Evolutionary conservation across 2,888 invertebrate genomes (phyloP), one percentile per base, ranked within the genome.

Genomic region (Troilus luridus): DNA sequence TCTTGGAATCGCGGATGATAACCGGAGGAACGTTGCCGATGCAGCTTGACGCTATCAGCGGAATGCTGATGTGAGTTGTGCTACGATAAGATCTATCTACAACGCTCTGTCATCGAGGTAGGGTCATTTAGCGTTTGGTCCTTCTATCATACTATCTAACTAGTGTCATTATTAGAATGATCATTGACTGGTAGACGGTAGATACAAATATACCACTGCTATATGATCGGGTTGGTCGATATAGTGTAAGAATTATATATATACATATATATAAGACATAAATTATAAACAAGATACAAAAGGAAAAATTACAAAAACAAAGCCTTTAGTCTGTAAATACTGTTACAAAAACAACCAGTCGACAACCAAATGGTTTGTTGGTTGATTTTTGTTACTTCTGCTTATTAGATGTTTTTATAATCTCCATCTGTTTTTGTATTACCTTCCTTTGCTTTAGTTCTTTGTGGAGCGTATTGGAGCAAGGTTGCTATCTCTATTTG

Each of bases 21-120:
- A 77, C 24, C 6, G 17, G 27, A 3, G 27, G 72, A 72, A 72
- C 14, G 24, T 6, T 10, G 12, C 17, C 72, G 27, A 41, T 9
- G 72, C 72, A 9, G n/a, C n/a, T 12, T 85, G 85, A 85, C 85
- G 56, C n/a, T 85, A 85, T 85, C 85, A n/a, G 56, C n/a, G 14
- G 56, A 85, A 85, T 85, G 85, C 85, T 85, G 56, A 85, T 85
- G 56, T 58, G 11, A 56, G n/a, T 56, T 9, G 85, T 8, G 56
- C 12, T 56, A 2, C 56, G 85, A 85, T 85, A 85, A 85, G 85
- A 85, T 85, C 85, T n/a, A 85, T 56, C 85, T 54, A 21, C 56
- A 41, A 41, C 41, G 41, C 7, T 9, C 19, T 27, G 54, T 11
- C 81, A 81, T 56, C 5, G 27, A 77, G 27, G 14, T 41, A 19